A percentile compares a stretch with the other conserved stretches of the same genome.
These are phyloP conservation scores for Dendrolimus kikuchii DNA, from an alignment of 1,140 invertebrate species.

Conservation along the genomic window DNA sequence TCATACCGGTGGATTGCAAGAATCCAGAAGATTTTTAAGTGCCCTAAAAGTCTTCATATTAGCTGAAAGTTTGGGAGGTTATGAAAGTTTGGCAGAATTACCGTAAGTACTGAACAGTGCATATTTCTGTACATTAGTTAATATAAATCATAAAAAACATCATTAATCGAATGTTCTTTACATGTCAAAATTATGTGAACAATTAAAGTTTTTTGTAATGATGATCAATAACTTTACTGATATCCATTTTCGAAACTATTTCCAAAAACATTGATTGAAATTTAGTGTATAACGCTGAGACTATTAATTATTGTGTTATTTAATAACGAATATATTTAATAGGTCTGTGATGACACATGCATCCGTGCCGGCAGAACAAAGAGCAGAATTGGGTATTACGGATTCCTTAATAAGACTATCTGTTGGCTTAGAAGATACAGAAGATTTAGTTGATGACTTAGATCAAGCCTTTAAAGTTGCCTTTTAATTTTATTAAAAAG, in stretches of 20 bases:
- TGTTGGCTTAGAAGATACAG: constrained; percentile 90
- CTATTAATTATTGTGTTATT: not conserved
- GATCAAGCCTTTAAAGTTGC: constrained; percentile 80
- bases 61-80: constrained; percentile 97
- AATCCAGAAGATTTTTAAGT: constrained; percentile 85
- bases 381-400: constrained; percentile 85
- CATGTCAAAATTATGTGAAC: too few species aligned
- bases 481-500: constrained; percentile 26
- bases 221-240: too few species aligned
- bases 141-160: too few species aligned
- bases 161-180: too few species aligned
- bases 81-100: constrained; percentile 91
- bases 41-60: constrained; percentile 87
- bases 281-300: not conserved
- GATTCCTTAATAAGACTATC: constrained; percentile 93
- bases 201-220: too few species aligned
- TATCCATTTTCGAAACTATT: too few species aligned
- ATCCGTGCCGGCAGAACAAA: constrained; percentile 81
- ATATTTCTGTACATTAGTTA: too few species aligned
- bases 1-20: constrained; percentile 84
- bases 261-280: too few species aligned
- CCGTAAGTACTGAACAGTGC: constrained; percentile 80
- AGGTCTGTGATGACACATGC: constrained; percentile 87
- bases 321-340: constrained; percentile 20
- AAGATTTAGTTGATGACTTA: constrained; percentile 92